Conservation (phyloP, 2,888 invertebrate genomes). For the Tenthredo scrophulariae region DNA sequence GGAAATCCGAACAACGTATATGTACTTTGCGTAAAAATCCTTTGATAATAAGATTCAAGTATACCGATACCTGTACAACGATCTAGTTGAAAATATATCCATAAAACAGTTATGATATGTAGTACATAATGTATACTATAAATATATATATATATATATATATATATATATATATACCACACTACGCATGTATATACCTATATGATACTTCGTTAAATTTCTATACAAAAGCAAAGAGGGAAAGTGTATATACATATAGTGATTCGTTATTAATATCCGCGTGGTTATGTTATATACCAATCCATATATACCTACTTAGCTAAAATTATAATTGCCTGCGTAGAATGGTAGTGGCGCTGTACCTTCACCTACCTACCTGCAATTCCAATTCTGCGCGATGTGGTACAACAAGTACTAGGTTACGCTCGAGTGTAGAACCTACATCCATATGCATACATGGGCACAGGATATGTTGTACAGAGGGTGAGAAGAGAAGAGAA, state of each 20-base stretch:
- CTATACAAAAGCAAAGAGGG: no score
- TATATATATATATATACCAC: no score
- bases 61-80: no score
- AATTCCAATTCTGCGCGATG: neutral
- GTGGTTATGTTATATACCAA: neutral
- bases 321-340: neutral
- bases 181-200: no score
- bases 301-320: neutral
- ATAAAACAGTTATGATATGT: no score
- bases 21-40: no score
- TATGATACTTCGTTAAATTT: no score
- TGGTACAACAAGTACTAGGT: slow-evolving; percentile 36
- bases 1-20: neutral
- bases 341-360: neutral
- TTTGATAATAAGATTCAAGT: no score
- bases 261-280: neutral
- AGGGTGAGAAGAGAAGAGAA: neutral
- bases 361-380: neutral
- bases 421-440: neutral
- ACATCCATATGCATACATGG: neutral
- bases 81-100: no score
- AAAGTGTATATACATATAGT: neutral
- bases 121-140: neutral
- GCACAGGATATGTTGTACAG: neutral
- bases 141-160: neutral